Conservation (phyloP, 2,113 vertebrate species). For the Brachypteracias leptosomus region DNA sequence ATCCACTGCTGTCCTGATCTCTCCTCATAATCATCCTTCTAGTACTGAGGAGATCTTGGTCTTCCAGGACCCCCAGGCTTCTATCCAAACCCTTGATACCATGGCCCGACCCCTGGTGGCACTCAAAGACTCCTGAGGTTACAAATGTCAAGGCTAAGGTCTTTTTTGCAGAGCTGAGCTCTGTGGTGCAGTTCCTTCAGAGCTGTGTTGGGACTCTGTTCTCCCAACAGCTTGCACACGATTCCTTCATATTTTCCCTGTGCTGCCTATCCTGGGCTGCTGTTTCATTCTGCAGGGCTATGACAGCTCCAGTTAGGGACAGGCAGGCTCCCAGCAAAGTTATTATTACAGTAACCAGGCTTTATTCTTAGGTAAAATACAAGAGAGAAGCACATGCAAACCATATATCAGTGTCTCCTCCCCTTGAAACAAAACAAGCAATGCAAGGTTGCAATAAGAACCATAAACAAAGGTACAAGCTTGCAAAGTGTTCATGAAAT, state of each 20-base stretch:
- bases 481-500: slow-evolving; percentile 14
- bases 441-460: slow-evolving; percentile 18
- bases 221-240: neutral
- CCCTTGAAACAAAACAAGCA: neutral
- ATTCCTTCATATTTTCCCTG: neutral
- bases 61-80: neutral
- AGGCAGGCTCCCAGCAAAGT: neutral
- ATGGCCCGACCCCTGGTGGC: neutral
- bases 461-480: neutral
- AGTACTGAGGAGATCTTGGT: neutral
- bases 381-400: neutral
- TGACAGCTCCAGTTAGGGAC: neutral
- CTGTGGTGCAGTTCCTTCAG: neutral
- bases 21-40: neutral
- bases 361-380: neutral
- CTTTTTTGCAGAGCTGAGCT: neutral
- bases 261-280: neutral
- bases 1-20: neutral
- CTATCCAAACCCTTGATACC: neutral
- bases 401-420: neutral
- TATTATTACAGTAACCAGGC: neutral
- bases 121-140: neutral
- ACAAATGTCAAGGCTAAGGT: neutral
- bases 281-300: neutral
- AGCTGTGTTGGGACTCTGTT: neutral